Base-by-base conservation (phyloP, 2,888 invertebrate genomes). In the Pyralis farinalis region DNA sequence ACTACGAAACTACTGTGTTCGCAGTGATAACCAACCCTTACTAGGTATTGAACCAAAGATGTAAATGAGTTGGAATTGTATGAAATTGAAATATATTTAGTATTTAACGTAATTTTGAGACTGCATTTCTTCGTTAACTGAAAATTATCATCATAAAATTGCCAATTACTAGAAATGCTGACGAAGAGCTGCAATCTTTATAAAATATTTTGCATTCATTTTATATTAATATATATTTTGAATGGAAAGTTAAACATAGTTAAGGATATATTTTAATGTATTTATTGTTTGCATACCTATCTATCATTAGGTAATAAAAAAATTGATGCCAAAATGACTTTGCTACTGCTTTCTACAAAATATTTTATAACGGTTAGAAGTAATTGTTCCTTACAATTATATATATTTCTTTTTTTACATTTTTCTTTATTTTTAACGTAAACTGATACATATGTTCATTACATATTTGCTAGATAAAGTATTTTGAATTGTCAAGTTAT, bases 11-110 rank as follows among this genome's bases (percentile, higher is more conserved):
- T 52, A 59, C 50, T 59, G 63, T 72, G 70, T 74, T 73, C 67
- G 63, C 62, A 69, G 72, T 72, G 72, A n/a, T 74, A 71, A 71
- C 77, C 83, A 79, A 76, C 74, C 72, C 69, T 76, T 76, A 78
- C 76, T 82, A 84, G 83, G 81, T 84, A 80, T 76, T 67, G 75
- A 77, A 82, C 87, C 87, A 87, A 87, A 87, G 87, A 87, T 85
- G 83, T 85, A 82, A 82, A 84, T 81, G 81, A 73, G 81, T 83
- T 83, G 85, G 81, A 77, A 62, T 61, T 68, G 56, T 71, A 59
- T 64, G 59, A 34, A 51, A 50, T 44, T 44, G 44, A 49, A 55
- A 53, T 55, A 53, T 49, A 45, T 42, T 45, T 45, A 35, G 39
- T 61, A 53, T 53, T 34, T 36, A 3, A 50, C 62, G 50, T 55